phyloP scores from a whole-genome alignment of 2,888 invertebrate genomes.

The Heliconius erato region DNA sequence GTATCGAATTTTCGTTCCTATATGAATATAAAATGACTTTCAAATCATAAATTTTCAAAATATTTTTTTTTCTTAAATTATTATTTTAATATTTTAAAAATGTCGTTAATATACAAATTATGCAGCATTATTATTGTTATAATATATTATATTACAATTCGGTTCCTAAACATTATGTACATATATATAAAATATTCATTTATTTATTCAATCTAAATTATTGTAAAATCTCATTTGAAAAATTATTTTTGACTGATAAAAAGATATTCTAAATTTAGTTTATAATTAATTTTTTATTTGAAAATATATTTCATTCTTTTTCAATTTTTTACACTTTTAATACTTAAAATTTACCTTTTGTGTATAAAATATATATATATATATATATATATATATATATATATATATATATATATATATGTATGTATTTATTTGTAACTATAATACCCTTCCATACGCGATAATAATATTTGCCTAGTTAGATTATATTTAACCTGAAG shows the following conservation, averaged over 20 bases:
- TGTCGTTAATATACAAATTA: not conserved
- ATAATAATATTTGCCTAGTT: slow-evolving; percentile 66
- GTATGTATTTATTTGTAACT: not conserved
- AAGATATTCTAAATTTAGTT: not conserved
- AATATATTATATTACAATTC: slow-evolving; percentile 22
- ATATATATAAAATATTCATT: not conserved
- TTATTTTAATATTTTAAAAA: too few species aligned
- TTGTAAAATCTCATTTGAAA: not conserved
- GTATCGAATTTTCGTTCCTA: not conserved
- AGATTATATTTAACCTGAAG: slow-evolving; percentile 61
- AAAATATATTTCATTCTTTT: too few species aligned
- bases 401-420: not conserved
- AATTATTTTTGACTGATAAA: not conserved
- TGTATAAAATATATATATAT: too few species aligned
- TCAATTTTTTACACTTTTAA: not conserved
- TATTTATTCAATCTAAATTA: not conserved
- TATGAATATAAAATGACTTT: not conserved
- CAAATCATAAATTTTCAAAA: not conserved
- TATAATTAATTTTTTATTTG: not conserved
- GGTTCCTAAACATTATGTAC: slow-evolving; percentile 42
- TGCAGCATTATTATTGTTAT: not conserved
- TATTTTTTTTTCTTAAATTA: not conserved
- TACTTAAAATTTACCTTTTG: not conserved
- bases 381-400: too few species aligned
- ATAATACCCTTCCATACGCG: slow-evolving; percentile 68